Percentiles rank a stretch among this genome's conserved stretches.
Evolutionary conservation across 2,888 invertebrate species (phyloP).

Genomic region (Dinocampus coccinellae): DNA sequence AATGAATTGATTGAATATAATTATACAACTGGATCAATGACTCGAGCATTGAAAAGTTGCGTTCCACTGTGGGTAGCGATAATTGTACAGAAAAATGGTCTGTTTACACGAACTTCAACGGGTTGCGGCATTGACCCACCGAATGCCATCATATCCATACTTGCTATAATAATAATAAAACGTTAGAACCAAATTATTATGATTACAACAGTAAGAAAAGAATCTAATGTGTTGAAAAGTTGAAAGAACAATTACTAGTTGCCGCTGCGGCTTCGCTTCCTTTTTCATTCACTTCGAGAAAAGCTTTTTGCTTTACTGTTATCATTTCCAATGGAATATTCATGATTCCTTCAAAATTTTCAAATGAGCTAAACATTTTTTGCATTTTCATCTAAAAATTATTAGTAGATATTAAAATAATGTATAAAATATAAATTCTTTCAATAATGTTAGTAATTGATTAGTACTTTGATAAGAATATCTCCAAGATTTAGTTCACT

Average conservation of each 20-base stretch:
- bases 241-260: constrained; percentile 14
- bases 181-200: not conserved
- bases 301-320: constrained; percentile 85
- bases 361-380: constrained; percentile 74
- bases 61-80: constrained; percentile 21
- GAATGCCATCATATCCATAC: constrained; percentile 1
- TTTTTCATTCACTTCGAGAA: constrained; percentile 88
- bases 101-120: not conserved
- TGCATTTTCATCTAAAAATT: constrained; percentile 82
- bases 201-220: not conserved
- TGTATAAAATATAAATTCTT: not conserved
- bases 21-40: constrained; percentile 22
- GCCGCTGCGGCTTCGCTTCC: constrained; percentile 76
- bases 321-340: constrained; percentile 75
- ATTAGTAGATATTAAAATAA: too few relatives aligned
- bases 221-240: not conserved
- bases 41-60: constrained; percentile 23
- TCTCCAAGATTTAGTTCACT: constrained; percentile 59
- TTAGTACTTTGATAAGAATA: constrained; percentile 47
- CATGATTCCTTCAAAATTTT: constrained; percentile 78
- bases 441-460: constrained; percentile 49
- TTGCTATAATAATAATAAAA: constrained; percentile 6
- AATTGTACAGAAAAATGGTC: constrained; percentile 29
- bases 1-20: too few relatives aligned
- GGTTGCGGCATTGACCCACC: not conserved